Evolutionary conservation across 2,113 vertebrate species (phyloP), one percentile per base, ranked within the genome.

Genomic region (Misgurnus anguillicaudatus): DNA sequence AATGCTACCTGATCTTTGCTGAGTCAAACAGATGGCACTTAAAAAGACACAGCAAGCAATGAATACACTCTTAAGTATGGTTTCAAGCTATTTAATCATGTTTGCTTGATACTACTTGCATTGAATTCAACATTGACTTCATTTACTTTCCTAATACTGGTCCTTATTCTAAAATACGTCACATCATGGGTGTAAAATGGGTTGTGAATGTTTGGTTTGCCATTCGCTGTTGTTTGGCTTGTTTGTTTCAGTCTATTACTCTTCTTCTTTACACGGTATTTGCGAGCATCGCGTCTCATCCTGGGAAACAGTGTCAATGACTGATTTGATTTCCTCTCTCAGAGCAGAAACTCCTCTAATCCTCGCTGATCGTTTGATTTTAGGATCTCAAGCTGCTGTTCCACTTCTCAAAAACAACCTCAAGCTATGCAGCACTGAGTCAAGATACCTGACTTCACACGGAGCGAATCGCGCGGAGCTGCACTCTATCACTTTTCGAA

Each of bases 41-140:
- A 69, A 16, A 70, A 57, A 36, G 55, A 55, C 68, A 70, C 48
- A 70, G n/a, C n/a, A n/a, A n/a, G n/a, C n/a, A n/a, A n/a, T n/a
- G n/a, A n/a, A n/a, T n/a, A n/a, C n/a, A n/a, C n/a, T n/a, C 16
- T 48, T 13, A 55, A 51, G 47, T 17, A 36, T 70, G 36, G 5
- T 38, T 70, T 70, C 53, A 31, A 39, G 16, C 17, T 31, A 42
- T 48, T 71, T 51, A 51, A 14, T 51, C 48, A 51, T 14, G 48
- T 13, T 5, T 51, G 11, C 13, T 47, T 47, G 13, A 47, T 11
- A 47, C 9, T 47, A 13, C 9, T 14, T 14, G n/a, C 13, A 5
- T 51, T 51, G 13, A 1, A 51, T 51, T 14, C 48, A 51, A 14
- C 5, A 51, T 51, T 14, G 13, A 67, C 19, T 51, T 69, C 0